phyloP scores from a whole-genome alignment of 2,888 invertebrate species.

The Sphaerophoria taeniata region DNA sequence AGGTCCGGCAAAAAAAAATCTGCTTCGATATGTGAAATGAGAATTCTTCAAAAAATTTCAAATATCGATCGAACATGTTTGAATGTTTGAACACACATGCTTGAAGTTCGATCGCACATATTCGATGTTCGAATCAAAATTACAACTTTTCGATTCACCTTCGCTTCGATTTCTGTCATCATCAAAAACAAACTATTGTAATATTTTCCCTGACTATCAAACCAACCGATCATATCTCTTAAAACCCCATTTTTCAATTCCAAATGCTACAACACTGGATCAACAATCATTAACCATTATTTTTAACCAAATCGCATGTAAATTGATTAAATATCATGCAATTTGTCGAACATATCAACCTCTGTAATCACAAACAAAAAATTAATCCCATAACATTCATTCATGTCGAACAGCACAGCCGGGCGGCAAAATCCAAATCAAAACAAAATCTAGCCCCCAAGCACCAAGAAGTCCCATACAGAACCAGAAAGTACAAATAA shows the following conservation, averaged over 20 bases:
- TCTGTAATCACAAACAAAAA: constrained; percentile 31
- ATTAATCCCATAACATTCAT: constrained; percentile 24
- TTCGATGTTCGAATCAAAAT: no score
- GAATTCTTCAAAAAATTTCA: no score
- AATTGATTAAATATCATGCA: constrained; percentile 38
- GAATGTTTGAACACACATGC: no score
- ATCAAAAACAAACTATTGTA: background rate
- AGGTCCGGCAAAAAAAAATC: no score
- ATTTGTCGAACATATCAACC: constrained; percentile 44
- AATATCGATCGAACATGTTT: no score
- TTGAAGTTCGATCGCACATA: no score
- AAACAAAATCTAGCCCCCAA: background rate
- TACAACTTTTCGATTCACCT: background rate
- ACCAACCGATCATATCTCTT: constrained; percentile 1
- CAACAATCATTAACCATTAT: background rate
- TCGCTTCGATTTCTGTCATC: background rate
- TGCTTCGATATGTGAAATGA: no score
- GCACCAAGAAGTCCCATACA: background rate
- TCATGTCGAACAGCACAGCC: background rate
- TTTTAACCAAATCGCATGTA: constrained; percentile 13
- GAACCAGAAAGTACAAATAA: constrained; percentile 1
- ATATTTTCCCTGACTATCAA: background rate
- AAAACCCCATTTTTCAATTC: constrained; percentile 8
- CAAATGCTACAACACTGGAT: background rate
- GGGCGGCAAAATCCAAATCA: background rate